These are phyloP conservation scores for Rhingia rostrata DNA, from an alignment of 2,888 invertebrate species.

Conservation along the genomic window DNA sequence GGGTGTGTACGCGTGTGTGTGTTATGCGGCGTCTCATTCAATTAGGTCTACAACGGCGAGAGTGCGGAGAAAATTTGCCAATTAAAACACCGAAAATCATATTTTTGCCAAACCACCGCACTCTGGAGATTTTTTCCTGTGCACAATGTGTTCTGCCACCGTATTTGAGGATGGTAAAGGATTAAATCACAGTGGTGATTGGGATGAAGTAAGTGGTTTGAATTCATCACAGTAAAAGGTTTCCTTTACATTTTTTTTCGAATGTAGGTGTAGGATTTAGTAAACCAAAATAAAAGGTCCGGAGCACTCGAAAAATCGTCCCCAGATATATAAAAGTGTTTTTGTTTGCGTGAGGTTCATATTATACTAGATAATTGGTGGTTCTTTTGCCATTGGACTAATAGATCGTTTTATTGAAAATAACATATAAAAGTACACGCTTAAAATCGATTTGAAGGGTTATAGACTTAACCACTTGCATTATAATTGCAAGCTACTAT, in stretches of 20 bases:
- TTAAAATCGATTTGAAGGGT: too few species aligned
- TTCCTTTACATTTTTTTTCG: background rate
- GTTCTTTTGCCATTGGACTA: too few species aligned
- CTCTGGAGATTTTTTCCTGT: background rate
- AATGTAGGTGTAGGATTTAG: background rate
- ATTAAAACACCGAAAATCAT: constrained; percentile 46
- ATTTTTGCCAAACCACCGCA: constrained; percentile 19
- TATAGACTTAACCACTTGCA: too few species aligned
- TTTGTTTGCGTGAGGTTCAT: too few species aligned
- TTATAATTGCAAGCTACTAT: too few species aligned
- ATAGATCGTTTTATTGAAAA: too few species aligned
- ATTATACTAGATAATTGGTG: too few species aligned
- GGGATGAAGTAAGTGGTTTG: background rate
- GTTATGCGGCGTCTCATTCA: constrained; percentile 35
- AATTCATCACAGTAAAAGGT: background rate
- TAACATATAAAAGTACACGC: too few species aligned
- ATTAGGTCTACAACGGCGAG: constrained; percentile 35
- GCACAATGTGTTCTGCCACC: background rate
- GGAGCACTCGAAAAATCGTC: too few species aligned
- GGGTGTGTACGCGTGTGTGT: background rate
- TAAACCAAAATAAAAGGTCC: background rate
- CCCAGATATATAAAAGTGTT: too few species aligned
- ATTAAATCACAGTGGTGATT: background rate
- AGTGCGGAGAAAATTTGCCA: constrained; percentile 39
- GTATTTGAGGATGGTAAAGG: background rate